Conservation (phyloP, 2,797 vertebrate genomes). For the Phoeniculus purpureus region DNA sequence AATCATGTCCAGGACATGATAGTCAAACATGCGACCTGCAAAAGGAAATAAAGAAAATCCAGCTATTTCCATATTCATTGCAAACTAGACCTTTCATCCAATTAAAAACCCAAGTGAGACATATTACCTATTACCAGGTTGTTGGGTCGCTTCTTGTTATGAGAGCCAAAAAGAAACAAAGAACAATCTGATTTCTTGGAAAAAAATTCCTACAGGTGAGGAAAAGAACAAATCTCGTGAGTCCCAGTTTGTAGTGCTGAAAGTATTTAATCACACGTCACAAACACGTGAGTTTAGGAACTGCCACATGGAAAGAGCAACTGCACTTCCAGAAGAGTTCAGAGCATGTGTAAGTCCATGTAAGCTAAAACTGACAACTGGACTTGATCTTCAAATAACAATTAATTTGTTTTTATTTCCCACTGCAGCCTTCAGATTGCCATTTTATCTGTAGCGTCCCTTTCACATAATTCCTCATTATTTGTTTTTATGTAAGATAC, state of each 20-base stretch:
- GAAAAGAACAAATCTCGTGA: not conserved
- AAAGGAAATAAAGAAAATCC: not conserved
- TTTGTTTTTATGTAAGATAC: not conserved
- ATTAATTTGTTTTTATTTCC: not conserved
- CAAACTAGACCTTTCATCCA: not conserved
- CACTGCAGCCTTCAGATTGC: not conserved
- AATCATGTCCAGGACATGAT: conserved; percentile 95
- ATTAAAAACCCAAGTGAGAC: not conserved
- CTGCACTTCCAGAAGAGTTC: not conserved
- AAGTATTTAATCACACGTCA: not conserved
- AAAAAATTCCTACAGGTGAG: conserved; percentile 90
- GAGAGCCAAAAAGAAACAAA: conserved; percentile 95
- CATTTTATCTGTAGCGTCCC: not conserved
- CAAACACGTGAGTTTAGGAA: not conserved
- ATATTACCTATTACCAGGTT: conserved; percentile 92
- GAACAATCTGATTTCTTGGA: conserved; percentile 96
- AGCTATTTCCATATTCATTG: not conserved
- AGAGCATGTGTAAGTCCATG: not conserved
- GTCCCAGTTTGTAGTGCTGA: not conserved
- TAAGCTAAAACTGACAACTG: not conserved
- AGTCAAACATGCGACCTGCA: conserved; percentile 96
- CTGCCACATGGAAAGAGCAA: not conserved
- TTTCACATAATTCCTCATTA: not conserved
- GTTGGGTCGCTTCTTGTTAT: conserved; percentile 97
- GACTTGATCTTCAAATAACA: not conserved